These are phyloP conservation scores for Xyrichtys novacula DNA, from an alignment of 2,797 vertebrate species.

Conservation along the genomic window DNA sequence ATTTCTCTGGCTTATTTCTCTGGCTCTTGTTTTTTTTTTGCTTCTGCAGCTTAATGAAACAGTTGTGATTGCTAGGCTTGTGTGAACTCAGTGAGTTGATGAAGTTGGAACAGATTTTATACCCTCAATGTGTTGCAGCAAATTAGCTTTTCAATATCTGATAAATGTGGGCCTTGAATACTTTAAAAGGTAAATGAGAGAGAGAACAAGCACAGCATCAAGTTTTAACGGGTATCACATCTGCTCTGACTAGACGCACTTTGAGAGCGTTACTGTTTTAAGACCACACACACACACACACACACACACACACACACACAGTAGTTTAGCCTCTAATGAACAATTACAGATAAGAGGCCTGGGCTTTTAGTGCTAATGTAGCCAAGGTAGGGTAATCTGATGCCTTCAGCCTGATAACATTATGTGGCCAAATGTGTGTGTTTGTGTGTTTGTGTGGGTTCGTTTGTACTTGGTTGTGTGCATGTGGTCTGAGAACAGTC, in stretches of 20 bases:
- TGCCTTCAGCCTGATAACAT: constrained; percentile 67
- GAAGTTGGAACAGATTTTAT: background rate
- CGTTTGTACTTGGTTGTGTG: constrained; percentile 23
- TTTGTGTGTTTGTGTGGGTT: constrained; percentile 24
- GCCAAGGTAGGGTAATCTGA: constrained; percentile 75
- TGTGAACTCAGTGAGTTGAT: too few species aligned
- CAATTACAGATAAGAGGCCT: constrained; percentile 76
- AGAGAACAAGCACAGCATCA: background rate
- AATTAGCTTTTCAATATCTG: background rate
- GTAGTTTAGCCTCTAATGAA: constrained; percentile 70
- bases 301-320: constrained; percentile 39
- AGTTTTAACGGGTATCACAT: constrained; percentile 18
- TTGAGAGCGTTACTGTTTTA: constrained; percentile 36
- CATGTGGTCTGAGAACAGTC: constrained; percentile 66
- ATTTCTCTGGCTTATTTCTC: constrained; percentile 1
- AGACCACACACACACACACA: constrained; percentile 37
- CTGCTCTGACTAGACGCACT: constrained; percentile 23
- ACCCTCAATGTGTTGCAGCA: background rate
- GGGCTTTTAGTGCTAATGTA: constrained; percentile 77
- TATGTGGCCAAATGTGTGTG: constrained; percentile 14
- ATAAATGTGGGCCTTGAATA: background rate
- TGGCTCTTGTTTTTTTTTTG: too few species aligned
- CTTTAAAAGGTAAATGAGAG: background rate
- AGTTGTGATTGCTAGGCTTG: too few species aligned
- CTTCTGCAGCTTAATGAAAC: background rate